Conservation (phyloP, 2,797 vertebrate genomes). For the Mallotus villosus region DNA sequence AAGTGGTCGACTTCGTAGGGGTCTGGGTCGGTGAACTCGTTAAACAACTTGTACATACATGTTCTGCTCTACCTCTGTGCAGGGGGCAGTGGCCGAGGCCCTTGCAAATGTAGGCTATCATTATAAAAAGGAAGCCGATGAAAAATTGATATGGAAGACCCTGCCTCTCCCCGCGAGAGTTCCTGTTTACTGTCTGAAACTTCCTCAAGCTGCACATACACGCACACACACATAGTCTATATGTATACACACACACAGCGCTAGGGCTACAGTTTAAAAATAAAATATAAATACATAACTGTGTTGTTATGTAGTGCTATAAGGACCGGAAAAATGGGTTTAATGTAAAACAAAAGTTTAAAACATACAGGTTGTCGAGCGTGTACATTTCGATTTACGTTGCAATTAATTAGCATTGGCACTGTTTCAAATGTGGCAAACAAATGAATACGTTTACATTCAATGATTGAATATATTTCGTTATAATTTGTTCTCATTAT, state of each 20-base stretch:
- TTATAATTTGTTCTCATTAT: not conserved
- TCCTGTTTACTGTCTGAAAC: conserved; percentile 89
- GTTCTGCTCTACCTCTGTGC: conserved; percentile 34
- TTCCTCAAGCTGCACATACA: conserved; percentile 68
- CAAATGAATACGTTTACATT: not conserved
- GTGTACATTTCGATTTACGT: not conserved
- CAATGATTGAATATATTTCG: not conserved
- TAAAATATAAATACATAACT: no score
- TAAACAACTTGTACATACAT: conserved; percentile 34
- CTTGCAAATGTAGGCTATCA: conserved; percentile 53
- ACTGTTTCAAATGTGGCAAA: not conserved
- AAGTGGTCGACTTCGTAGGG: conserved; percentile 5
- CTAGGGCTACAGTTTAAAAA: no score
- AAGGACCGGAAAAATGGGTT: not conserved
- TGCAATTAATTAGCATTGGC: not conserved
- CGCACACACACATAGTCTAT: conserved; percentile 24
- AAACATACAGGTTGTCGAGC: not conserved
- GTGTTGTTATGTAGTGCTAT: not conserved
- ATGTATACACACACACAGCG: conserved; percentile 18
- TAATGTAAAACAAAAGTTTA: not conserved
- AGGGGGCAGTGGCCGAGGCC: not conserved
- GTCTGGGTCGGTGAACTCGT: conserved; percentile 22
- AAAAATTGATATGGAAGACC: conserved; percentile 78
- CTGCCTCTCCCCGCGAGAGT: conserved; percentile 69
- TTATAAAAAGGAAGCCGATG: conserved; percentile 78